These are phyloP conservation scores for Agonopterix alstromeriana DNA, from an alignment of 2,888 invertebrate genomes.

Conservation along the genomic window DNA sequence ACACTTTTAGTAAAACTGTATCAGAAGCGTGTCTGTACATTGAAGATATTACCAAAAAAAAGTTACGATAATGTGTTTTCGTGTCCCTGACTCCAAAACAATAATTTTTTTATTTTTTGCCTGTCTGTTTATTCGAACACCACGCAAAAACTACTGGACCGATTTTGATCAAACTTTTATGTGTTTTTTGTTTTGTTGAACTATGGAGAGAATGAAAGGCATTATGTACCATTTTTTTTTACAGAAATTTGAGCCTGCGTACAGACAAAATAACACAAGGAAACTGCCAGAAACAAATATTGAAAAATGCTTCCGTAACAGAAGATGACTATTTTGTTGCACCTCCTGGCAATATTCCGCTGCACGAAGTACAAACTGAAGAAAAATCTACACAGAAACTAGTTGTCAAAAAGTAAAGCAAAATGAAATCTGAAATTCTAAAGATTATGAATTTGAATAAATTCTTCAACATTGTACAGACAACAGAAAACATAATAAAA, in stretches of 20 bases:
- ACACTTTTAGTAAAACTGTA: background rate
- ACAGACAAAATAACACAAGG: constrained; percentile 83
- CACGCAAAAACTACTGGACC: too few species aligned
- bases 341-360: constrained; percentile 90
- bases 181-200: too few species aligned
- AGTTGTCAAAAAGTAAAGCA: constrained; percentile 26
- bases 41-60: too few species aligned
- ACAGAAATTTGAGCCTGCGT: constrained; percentile 80
- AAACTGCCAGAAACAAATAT: constrained; percentile 80
- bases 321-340: constrained; percentile 96
- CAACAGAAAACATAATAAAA: constrained; percentile 17
- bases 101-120: too few species aligned
- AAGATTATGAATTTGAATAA: constrained; percentile 39
- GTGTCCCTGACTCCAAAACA: too few species aligned
- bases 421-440: constrained; percentile 55
- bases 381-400: constrained; percentile 17
- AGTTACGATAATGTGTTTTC: too few species aligned
- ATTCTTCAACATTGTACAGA: constrained; percentile 39
- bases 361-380: constrained; percentile 67
- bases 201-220: too few species aligned
- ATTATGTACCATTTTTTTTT: constrained; percentile 23
- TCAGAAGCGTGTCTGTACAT: too few species aligned
- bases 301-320: constrained; percentile 83
- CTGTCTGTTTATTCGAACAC: too few species aligned
- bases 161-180: too few species aligned